These are phyloP conservation scores for Oreotrochilus melanogaster DNA, from an alignment of 2,113 vertebrate species.

Conservation along the genomic window DNA sequence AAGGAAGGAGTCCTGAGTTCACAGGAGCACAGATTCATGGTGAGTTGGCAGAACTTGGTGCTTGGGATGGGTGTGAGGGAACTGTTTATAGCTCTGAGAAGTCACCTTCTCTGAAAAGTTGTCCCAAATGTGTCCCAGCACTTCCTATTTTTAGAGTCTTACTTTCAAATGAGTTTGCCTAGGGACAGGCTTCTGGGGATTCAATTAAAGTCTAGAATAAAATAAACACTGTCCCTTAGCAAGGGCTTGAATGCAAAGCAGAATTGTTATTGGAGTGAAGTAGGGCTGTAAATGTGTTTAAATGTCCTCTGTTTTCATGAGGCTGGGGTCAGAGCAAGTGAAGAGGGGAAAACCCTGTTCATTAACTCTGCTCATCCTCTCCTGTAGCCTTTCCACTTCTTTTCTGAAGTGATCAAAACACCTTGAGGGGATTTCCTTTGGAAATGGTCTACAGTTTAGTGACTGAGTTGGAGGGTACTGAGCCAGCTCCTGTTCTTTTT, in stretches of 20 bases:
- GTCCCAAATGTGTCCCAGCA: background rate
- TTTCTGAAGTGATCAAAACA: background rate
- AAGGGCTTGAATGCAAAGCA: conserved; percentile 35
- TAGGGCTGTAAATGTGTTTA: background rate
- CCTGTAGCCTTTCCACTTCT: background rate
- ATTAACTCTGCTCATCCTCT: background rate
- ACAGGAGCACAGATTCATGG: background rate
- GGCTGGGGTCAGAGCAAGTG: background rate
- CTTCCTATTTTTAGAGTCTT: background rate
- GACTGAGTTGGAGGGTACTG: background rate
- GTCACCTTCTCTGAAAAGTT: conserved; percentile 11
- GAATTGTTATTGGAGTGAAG: conserved; percentile 7
- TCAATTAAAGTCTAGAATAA: conserved; percentile 43
- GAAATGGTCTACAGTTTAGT: background rate
- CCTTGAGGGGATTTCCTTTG: background rate
- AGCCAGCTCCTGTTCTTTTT: background rate
- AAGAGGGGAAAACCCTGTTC: background rate
- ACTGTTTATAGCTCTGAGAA: background rate
- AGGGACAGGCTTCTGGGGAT: conserved; percentile 30
- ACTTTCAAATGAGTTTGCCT: conserved; percentile 13
- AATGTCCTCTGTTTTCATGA: conserved; percentile 22
- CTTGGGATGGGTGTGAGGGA: background rate
- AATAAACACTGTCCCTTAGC: conserved; percentile 26
- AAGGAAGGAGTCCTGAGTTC: background rate
- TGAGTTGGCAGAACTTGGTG: background rate